Evolutionary conservation across 2,888 invertebrate species (phyloP).

Genomic region (Chymomyza procnemis): DNA sequence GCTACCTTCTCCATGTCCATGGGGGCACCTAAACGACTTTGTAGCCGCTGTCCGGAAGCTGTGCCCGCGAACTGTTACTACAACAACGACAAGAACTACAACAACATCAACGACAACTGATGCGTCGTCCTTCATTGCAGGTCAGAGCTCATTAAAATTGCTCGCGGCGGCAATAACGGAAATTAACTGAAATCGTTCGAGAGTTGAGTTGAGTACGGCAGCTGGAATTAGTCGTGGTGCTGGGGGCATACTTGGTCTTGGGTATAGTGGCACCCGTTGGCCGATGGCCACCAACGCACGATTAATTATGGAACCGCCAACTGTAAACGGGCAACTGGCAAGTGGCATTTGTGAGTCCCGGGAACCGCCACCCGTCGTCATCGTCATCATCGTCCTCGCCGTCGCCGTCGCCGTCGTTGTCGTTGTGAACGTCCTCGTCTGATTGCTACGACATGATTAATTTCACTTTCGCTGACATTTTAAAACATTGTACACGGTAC

Average conservation of each 20-base stretch:
- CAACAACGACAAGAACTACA: not conserved
- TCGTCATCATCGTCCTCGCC: not conserved
- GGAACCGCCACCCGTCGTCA: not conserved
- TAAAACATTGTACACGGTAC: not conserved
- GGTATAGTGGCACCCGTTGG: not conserved
- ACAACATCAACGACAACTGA: not conserved
- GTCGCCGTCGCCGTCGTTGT: too few relatives aligned
- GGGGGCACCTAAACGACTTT: not conserved
- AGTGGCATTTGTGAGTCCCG: not conserved
- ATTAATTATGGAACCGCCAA: constrained; percentile 4
- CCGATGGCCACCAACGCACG: not conserved
- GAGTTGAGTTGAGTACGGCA: not conserved
- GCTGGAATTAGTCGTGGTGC: not conserved
- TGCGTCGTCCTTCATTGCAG: not conserved
- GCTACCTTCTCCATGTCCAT: not conserved
- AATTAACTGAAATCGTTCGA: constrained; percentile 3
- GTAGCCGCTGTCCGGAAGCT: not conserved
- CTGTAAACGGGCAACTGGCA: not conserved
- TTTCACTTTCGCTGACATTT: constrained; percentile 8
- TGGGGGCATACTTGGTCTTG: not conserved
- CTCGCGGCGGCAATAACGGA: not conserved
- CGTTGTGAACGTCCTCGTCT: not conserved
- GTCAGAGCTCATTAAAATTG: not conserved
- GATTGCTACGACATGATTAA: constrained; percentile 1
- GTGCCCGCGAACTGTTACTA: not conserved